These are phyloP conservation scores for Dynastes maya DNA, from an alignment of 2,888 invertebrate genomes.

Conservation along the genomic window DNA sequence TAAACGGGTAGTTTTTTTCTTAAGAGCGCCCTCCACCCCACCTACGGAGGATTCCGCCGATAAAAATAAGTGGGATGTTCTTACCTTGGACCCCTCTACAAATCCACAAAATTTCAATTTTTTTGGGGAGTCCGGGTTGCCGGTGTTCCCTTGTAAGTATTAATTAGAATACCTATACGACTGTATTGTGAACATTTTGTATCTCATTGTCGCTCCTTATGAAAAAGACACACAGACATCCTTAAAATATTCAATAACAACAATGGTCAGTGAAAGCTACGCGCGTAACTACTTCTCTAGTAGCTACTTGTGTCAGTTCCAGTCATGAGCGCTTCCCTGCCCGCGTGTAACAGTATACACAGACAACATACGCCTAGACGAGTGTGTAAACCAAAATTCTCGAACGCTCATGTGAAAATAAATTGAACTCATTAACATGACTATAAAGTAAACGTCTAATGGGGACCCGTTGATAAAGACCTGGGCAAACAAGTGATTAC, in stretches of 20 bases:
- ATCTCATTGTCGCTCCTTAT: conserved; percentile 31
- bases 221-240: conserved; percentile 41
- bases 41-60: too few species aligned
- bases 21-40: too few species aligned
- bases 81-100: too few species aligned
- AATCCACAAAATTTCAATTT: too few species aligned
- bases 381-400: conserved; percentile 42
- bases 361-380: not conserved
- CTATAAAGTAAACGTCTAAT: conserved; percentile 47
- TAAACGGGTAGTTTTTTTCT: too few species aligned
- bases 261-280: conserved; percentile 43
- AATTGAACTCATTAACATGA: conserved; percentile 46
- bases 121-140: too few species aligned
- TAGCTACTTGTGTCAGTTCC: conserved; percentile 30
- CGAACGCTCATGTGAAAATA: conserved; percentile 46
- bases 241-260: conserved; percentile 45
- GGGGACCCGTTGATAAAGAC: conserved; percentile 44
- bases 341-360: conserved; percentile 3
- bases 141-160: not conserved
- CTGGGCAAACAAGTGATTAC: conserved; percentile 47
- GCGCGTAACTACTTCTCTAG: conserved; percentile 38
- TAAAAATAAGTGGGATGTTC: too few species aligned
- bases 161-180: conserved; percentile 34
- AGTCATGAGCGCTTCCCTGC: conserved; percentile 10
- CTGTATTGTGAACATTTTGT: conserved; percentile 31